A percentile compares a stretch with the other conserved stretches of the same genome.
phyloP scores from a whole-genome alignment of 2,113 vertebrate genomes.

The Copsychus sechellarum region DNA sequence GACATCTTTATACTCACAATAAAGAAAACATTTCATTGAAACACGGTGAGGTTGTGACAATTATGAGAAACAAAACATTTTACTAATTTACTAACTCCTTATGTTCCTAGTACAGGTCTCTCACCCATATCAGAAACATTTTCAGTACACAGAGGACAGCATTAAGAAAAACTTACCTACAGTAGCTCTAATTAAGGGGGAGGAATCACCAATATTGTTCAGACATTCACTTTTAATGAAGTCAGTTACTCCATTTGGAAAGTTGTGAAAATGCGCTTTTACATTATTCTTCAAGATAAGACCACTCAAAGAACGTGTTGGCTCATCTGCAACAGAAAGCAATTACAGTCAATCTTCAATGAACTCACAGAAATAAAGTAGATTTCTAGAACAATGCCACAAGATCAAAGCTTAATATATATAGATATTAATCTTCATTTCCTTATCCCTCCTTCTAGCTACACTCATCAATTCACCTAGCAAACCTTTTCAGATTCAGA shows the following conservation, averaged over 20 bases:
- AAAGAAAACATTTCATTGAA: background rate
- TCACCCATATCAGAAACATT: background rate
- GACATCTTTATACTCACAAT: background rate
- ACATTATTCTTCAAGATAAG: slow-evolving; percentile 98
- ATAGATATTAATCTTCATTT: background rate
- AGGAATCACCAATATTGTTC: slow-evolving; percentile 94
- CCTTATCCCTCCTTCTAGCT: background rate
- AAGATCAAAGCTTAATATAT: background rate
- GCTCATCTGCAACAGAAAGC: slow-evolving; percentile 85
- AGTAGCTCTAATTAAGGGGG: slow-evolving; percentile 96
- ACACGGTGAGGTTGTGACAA: background rate
- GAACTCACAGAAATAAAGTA: background rate
- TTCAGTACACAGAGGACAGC: background rate
- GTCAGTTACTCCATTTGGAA: slow-evolving; percentile 92
- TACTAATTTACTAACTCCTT: background rate
- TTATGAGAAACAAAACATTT: background rate
- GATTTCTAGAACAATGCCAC: background rate
- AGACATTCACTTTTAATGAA: slow-evolving; percentile 97
- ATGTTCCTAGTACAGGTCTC: background rate
- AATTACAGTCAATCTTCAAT: background rate
- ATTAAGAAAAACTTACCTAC: slow-evolving; percentile 83
- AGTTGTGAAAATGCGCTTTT: slow-evolving; percentile 97
- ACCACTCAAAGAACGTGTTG: slow-evolving; percentile 94
- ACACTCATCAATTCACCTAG: background rate
- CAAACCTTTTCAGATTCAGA: background rate